Percentiles rank a stretch among this genome's conserved stretches.
phyloP scores from a whole-genome alignment of 2,888 invertebrate species.

The Caenorhabditis macrosperma region DNA sequence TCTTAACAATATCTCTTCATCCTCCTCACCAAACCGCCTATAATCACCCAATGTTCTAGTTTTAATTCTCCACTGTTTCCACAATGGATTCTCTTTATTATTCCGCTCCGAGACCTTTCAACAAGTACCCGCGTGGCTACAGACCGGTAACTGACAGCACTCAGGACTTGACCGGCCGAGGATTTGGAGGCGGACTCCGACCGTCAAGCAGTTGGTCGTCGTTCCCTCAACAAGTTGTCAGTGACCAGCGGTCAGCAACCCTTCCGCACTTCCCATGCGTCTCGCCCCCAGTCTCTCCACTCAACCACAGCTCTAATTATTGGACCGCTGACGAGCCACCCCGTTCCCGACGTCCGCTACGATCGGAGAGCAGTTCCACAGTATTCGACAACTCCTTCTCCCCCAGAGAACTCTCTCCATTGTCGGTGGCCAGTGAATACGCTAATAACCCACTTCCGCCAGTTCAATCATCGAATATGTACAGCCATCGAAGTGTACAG shows the following conservation, averaged over 20 bases:
- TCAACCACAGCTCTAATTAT: constrained; percentile 35
- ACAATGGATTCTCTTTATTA: constrained; percentile 64
- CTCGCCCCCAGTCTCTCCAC: constrained; percentile 41
- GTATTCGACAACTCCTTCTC: constrained; percentile 59
- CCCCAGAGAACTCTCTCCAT: constrained; percentile 54
- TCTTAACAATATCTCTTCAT: constrained; percentile 53
- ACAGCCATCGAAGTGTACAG: constrained; percentile 47
- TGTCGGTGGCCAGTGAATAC: constrained; percentile 57
- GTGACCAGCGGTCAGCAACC: constrained; percentile 57
- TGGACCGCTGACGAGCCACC: constrained; percentile 45
- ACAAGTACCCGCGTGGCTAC: constrained; percentile 65
- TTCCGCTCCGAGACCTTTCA: constrained; percentile 65
- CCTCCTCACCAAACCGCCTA: constrained; percentile 9
- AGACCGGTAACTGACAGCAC: constrained; percentile 61
- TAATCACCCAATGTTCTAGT: constrained; percentile 44
- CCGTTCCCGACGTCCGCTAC: constrained; percentile 47
- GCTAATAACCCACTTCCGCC: constrained; percentile 40
- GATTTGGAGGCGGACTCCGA: constrained; percentile 53
- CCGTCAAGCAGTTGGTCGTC: constrained; percentile 64
- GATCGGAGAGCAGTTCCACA: constrained; percentile 56
- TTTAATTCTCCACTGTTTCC: background rate
- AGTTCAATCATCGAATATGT: constrained; percentile 7
- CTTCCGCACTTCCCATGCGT: constrained; percentile 60
- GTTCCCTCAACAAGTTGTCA: constrained; percentile 53
- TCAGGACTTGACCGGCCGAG: constrained; percentile 36